These are phyloP conservation scores for Lampris megalopsis DNA, from an alignment of 2,113 vertebrate genomes.

Conservation along the genomic window DNA sequence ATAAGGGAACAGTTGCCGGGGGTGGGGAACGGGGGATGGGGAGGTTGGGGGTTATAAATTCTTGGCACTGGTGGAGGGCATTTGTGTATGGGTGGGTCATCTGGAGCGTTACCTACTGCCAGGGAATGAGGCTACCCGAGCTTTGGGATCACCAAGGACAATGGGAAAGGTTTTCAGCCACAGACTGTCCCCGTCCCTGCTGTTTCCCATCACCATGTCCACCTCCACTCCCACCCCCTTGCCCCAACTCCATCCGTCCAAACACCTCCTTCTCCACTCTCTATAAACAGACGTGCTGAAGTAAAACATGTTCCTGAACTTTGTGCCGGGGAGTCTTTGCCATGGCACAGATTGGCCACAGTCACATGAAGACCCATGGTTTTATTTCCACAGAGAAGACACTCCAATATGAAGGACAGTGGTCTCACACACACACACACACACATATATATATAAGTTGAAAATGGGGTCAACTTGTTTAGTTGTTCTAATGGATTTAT, in stretches of 20 bases:
- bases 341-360: too few relatives aligned
- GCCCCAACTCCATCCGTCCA: neutral
- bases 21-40: too few relatives aligned
- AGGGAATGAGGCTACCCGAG: conserved; percentile 42
- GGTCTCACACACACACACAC: too few relatives aligned
- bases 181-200: conserved; percentile 66
- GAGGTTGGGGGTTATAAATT: conserved; percentile 3
- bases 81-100: conserved; percentile 49
- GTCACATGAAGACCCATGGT: too few relatives aligned
- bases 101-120: conserved; percentile 27
- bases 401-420: too few relatives aligned
- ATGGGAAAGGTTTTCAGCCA: conserved; percentile 48
- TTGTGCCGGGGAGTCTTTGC: too few relatives aligned
- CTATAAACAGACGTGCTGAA: neutral
- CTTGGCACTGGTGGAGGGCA: conserved; percentile 45
- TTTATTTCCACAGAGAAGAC: too few relatives aligned
- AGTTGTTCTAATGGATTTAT: too few relatives aligned
- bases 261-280: neutral
- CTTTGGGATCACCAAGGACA: conserved; percentile 60
- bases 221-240: conserved; percentile 15
- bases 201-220: conserved; percentile 63
- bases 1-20: conserved; percentile 18
- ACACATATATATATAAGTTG: too few relatives aligned
- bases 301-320: too few relatives aligned
- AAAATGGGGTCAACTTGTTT: too few relatives aligned